Base-by-base conservation (phyloP, 2,888 invertebrate species). In the Lepas anatifera region DNA sequence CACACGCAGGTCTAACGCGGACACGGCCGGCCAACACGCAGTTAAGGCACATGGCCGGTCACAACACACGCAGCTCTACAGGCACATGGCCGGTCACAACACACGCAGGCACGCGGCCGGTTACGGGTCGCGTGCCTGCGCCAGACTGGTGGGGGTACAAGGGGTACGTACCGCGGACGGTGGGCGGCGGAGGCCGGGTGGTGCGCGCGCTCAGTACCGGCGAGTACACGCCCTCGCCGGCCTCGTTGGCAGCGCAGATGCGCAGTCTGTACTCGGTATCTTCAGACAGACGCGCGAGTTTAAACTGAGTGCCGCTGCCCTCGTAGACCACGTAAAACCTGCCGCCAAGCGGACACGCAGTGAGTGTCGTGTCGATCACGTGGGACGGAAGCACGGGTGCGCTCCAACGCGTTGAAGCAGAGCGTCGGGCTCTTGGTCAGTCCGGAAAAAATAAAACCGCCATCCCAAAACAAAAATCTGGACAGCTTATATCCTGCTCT, bases 201-300 rank as follows among this genome's bases (percentile, higher is more conserved):
- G 39, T 58, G 32, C 22, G 27, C 43, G 64, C 27, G 25, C 50
- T 63, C 46, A 35, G 25, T 68, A 69, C 37, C n/a, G 16, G 16
- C n/a, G 91, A 90, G 83, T 87, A 92, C 46, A 86, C 86, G 27
- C 94, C 94, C 75, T 87, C 86, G 18, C 93, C 94, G 71, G 90
- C 92, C 79, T 89, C 90, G 78, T 91, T 92, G 75, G 87, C 86
- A 68, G 92, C 92, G 75, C 87, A 89, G 77, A 95, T 89, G 76
- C 93, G 86, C 84, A 95, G 93, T 77, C 85, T 85, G 81, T 95
- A 95, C 70, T 84, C 81, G 22, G 88, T 90, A 76, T 88, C 85
- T 81, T 95, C 95, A 76, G 87, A 86, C 76, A 95, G 82, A 78
- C 90, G 89, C 79, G 88, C 89, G 73, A 92, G 88, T 81, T 92